Percentiles rank a stretch among this genome's conserved stretches.
Evolutionary conservation across 2,797 vertebrate genomes (phyloP).

Genomic region (Nyctibius grandis): DNA sequence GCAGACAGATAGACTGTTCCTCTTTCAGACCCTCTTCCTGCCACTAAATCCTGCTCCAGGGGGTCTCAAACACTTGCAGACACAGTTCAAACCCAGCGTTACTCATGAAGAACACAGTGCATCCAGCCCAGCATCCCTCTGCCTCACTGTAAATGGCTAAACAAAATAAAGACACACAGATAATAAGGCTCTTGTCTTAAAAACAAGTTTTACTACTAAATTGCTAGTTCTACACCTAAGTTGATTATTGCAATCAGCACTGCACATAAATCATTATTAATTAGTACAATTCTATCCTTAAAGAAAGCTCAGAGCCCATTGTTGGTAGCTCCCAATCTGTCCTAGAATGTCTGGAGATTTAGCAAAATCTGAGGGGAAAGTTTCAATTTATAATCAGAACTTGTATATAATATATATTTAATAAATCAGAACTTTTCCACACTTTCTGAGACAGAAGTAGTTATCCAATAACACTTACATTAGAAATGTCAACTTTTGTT

Average conservation of each 20-base stretch:
- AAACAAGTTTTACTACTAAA: neutral
- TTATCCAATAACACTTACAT: fast-evolving
- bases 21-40: neutral
- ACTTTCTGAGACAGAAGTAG: neutral
- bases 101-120: neutral
- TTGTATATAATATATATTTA: too few relatives aligned
- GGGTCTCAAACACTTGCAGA: neutral
- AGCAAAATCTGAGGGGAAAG: neutral
- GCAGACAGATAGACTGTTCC: neutral
- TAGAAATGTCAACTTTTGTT: neutral
- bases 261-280: neutral
- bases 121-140: neutral
- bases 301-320: neutral
- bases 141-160: neutral
- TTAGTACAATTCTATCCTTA: neutral
- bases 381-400: too few relatives aligned
- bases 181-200: neutral
- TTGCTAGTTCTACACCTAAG: neutral
- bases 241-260: neutral
- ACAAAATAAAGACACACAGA: neutral
- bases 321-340: neutral
- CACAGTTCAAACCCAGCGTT: fast-evolving
- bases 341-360: neutral
- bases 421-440: neutral
- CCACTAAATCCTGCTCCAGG: neutral